Evolutionary conservation across 37 sponge, comb jelly and placozoan genomes (phyloP), one percentile per base, ranked within the genome.

Genomic region (Theonella swinhoei): DNA sequence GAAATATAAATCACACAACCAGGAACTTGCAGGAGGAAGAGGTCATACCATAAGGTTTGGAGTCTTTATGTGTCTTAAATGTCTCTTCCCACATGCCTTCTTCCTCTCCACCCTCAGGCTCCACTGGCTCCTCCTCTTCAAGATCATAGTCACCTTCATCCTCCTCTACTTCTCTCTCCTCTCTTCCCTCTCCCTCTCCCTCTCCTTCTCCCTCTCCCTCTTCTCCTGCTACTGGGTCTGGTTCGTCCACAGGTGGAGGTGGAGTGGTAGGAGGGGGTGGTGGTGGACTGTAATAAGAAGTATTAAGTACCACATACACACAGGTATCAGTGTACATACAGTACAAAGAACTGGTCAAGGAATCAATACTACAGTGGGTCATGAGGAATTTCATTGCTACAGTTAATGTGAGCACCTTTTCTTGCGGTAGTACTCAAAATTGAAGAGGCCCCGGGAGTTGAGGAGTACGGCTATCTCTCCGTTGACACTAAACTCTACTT

Each of bases 61-160:
- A 96, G 85, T 98, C 99, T 36, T 79, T 74, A 47, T 96, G 95
- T 28, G 91, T 75, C 83, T 96, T 98, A 78, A 98, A 98, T 5
- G 78, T 89, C 81, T 98, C 99, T 72, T 94, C 93, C 99, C 99
- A 98, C 80, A 85, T 83, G 14, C 88, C 92, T 5, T 80, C 74
- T 41, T 87, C 86, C 62, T 88, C 89, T n/a, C n/a, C n/a, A 2
- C 64, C 65, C 62, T 70, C 85, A 38, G 60, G 67, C 0, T 79
- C 82, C 28, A 80, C 88, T n/a, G 73, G 28, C 38, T 58, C 63
- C 0, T 79, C 78, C 1, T 75, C 78, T 42, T 20, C 70, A n/a
- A n/a, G n/a, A n/a, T n/a, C n/a, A n/a, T n/a, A n/a, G 7, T 17
- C 66, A 0, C 68, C 42, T 64, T 42, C 66, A 30, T 43, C 68